Evolutionary conservation across 1,140 invertebrate species (phyloP), one percentile per base, ranked within the genome.

Genomic region (Bombus breviceps): DNA sequence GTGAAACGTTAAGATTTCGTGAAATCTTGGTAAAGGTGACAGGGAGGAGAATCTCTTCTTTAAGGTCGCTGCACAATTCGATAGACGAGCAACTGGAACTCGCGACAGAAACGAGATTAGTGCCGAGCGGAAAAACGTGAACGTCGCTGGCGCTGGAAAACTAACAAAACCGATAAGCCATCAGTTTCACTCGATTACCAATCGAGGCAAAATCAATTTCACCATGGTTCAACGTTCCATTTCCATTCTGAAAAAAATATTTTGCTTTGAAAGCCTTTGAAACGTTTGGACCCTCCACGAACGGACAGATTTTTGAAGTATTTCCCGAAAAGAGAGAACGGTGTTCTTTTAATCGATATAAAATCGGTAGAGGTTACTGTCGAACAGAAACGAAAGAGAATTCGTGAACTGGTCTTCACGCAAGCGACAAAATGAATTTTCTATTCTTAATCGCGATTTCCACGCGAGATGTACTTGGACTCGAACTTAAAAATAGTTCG

Each of bases 371-470:
- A 18, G 5, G 18, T 22, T 53, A 15, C 32, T 3, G 10, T 22
- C 1, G 12, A 6, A 43, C 9, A 22, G 18, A 32, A 32, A 47
- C 25, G 4, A 53, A 53, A 12, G 47, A 75, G 25, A 34, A 18
- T 6, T 75, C 8, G 39, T 9, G 39, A 22, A 53, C 18, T 8
- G 47, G 18, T 53, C 47, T 53, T 22, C 6, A 8, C 18, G 47
- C 47, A 8, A 79, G 32, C 62, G 32, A 79, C 77, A n/a, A 72
- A 37, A 79, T 53, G 34, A n/a, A n/a, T 53, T 47, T 68, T 34
- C 64, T 80, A 69, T 80, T 80, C 41, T 80, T 80, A 34, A 43
- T 47, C 64, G 34, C 78, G 64, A 80, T 71, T 80, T 80, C 15
- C 25, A 47, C 47, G 78, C 13, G 28, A 32, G 28, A 53, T 71